Evolutionary conservation across 2,113 vertebrate species (phyloP), one percentile per base, ranked within the genome.

Genomic region (Muntiacus reevesi): DNA sequence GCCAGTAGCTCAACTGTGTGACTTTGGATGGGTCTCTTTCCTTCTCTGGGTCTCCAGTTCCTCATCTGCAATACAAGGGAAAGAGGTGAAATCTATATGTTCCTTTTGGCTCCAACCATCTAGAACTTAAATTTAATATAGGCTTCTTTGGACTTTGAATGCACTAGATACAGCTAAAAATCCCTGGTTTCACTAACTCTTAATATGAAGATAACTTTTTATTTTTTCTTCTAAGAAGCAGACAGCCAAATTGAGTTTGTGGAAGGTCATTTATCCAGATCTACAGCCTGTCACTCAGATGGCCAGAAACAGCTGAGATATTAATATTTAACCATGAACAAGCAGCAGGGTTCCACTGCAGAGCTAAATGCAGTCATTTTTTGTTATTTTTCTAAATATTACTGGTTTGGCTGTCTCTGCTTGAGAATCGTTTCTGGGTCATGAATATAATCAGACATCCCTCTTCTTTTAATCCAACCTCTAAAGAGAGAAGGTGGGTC

Each of bases 371-470:
- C 97, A 98, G 97, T 98, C 97, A 98, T 95, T 97, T 99, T 98
- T 98, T 97, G 96, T 98, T 98, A 98, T 98, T 99, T 98, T 98
- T 98, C 98, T 98, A 98, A 99, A 99, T 98, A 98, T 98, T 98
- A 98, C 98, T 98, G 98, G 98, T 98, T 98, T 98, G 98, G 97
- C 97, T 98, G 97, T 98, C 98, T 98, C 96, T 98, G 97, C 98
- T 98, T 98, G 98, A 98, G 98, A 98, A 98, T 92, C 95, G 94
- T 98, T 98, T 98, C 97, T 98, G 97, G 97, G 97, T 98, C 98
- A 98, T 97, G 95, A 98, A 98, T 98, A 98, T 97, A 98, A 98
- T 97, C 96, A 97, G 97, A 96, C 91, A 96, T 96, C 79, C 85
- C 94, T 98, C 94, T 85, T 89, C 81, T 87, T 96, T 87, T 90